Evolutionary conservation across 1,140 invertebrate species (phyloP).

Genomic region (Penaeus chinensis): DNA sequence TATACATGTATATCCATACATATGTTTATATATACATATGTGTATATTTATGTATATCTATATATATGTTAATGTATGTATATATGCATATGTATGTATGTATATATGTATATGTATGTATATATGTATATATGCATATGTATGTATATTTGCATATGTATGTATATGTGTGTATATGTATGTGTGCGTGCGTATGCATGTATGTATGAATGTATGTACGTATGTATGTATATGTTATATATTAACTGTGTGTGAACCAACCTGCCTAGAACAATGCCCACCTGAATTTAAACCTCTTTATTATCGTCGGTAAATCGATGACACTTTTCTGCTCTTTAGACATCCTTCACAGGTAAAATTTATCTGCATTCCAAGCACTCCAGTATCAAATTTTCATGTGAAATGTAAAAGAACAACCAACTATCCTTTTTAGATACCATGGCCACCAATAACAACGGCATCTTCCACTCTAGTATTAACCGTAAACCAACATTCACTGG

Average conservation of each 20-base stretch:
- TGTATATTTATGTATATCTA: not conserved
- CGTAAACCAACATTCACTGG: too few species aligned
- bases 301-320: not conserved
- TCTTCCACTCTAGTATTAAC: too few species aligned
- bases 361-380: too few species aligned
- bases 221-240: constrained; percentile 15
- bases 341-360: not conserved
- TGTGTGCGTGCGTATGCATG: not conserved
- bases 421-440: too few species aligned
- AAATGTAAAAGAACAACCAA: not conserved
- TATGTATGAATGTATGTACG: not conserved
- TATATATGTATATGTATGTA: not conserved
- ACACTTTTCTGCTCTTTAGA: not conserved
- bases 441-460: too few species aligned
- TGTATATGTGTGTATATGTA: not conserved
- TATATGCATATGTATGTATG: not conserved
- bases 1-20: not conserved
- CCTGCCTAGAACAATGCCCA: not conserved
- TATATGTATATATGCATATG: not conserved
- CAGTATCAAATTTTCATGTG: too few species aligned
- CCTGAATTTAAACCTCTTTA: too few species aligned
- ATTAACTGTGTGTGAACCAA: not conserved
- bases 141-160: not conserved
- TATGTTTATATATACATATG: not conserved
- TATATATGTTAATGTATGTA: constrained; percentile 4